A percentile compares a stretch with the other conserved stretches of the same genome.
These are phyloP conservation scores for Electrophaes corylata DNA, from an alignment of 2,888 invertebrate species.

Conservation along the genomic window DNA sequence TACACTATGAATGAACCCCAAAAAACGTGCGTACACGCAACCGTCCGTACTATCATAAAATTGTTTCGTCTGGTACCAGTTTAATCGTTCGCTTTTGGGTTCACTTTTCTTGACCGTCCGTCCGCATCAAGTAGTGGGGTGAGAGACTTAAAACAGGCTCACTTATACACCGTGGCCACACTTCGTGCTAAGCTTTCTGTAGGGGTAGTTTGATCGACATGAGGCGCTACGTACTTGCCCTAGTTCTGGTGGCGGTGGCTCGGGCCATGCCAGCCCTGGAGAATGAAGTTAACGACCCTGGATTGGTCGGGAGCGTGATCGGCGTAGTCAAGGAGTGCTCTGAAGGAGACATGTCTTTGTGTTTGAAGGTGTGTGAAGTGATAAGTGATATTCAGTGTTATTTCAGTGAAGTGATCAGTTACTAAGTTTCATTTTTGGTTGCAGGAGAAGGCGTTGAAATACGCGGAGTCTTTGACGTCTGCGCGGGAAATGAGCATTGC, in stretches of 20 bases:
- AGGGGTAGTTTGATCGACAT: conserved; percentile 76
- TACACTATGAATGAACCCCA: conserved; percentile 59
- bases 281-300: conserved; percentile 80
- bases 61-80: conserved; percentile 69
- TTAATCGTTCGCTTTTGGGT: conserved; percentile 75
- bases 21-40: conserved; percentile 65
- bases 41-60: conserved; percentile 69
- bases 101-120: conserved; percentile 72
- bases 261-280: conserved; percentile 78
- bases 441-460: conserved; percentile 89
- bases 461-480: conserved; percentile 84
- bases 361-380: conserved; percentile 86
- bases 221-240: conserved; percentile 74
- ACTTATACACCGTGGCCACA: conserved; percentile 71
- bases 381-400: conserved; percentile 24
- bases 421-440: conserved; percentile 70
- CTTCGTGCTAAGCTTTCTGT: conserved; percentile 74
- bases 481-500: conserved; percentile 84
- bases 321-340: conserved; percentile 89
- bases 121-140: conserved; percentile 69
- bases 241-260: conserved; percentile 79
- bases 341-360: conserved; percentile 87
- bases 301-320: conserved; percentile 77
- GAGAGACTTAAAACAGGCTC: conserved; percentile 77
- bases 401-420: conserved; percentile 41